Conservation (phyloP, 2,113 vertebrate genomes). For the Hippocampus mohnikei region DNA sequence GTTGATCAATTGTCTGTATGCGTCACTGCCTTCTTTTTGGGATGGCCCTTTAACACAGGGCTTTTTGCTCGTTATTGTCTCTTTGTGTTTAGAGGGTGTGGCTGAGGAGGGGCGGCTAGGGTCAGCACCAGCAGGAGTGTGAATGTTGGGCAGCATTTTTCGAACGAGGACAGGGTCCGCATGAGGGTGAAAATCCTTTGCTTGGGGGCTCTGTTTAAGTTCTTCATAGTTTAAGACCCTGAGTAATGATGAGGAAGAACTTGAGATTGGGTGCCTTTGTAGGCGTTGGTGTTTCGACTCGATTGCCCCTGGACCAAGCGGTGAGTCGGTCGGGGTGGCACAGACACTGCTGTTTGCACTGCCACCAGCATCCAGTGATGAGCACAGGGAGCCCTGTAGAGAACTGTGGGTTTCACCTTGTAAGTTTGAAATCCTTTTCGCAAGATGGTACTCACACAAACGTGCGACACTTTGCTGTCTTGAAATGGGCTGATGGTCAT, state of each 20-base stretch:
- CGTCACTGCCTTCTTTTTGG: slow-evolving; percentile 69
- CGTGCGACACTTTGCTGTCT: slow-evolving; percentile 82
- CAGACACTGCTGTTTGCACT: slow-evolving; percentile 84
- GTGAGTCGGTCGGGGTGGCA: slow-evolving; percentile 84
- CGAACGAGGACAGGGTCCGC: slow-evolving; percentile 82
- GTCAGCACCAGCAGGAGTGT: slow-evolving; percentile 78
- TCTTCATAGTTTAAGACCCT: slow-evolving; percentile 82
- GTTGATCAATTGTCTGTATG: slow-evolving; percentile 72
- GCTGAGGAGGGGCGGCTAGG: slow-evolving; percentile 80
- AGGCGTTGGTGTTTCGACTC: slow-evolving; percentile 60
- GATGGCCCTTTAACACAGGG: slow-evolving; percentile 59
- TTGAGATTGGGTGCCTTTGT: slow-evolving; percentile 80
- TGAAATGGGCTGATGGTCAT: slow-evolving; percentile 72
- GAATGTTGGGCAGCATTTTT: slow-evolving; percentile 83
- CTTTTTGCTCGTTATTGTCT: slow-evolving; percentile 74
- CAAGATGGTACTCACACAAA: slow-evolving; percentile 91
- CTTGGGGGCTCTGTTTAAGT: slow-evolving; percentile 71
- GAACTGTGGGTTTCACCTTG: slow-evolving; percentile 90
- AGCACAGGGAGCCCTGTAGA: slow-evolving; percentile 87
- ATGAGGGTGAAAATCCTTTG: slow-evolving; percentile 85
- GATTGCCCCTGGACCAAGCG: slow-evolving; percentile 66
- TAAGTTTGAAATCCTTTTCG: slow-evolving; percentile 88
- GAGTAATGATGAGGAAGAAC: slow-evolving; percentile 72
- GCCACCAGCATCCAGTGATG: slow-evolving; percentile 88
- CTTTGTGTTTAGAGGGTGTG: slow-evolving; percentile 86